Conservation (phyloP, 2,113 vertebrate species). For the Cervus canadensis region DNA sequence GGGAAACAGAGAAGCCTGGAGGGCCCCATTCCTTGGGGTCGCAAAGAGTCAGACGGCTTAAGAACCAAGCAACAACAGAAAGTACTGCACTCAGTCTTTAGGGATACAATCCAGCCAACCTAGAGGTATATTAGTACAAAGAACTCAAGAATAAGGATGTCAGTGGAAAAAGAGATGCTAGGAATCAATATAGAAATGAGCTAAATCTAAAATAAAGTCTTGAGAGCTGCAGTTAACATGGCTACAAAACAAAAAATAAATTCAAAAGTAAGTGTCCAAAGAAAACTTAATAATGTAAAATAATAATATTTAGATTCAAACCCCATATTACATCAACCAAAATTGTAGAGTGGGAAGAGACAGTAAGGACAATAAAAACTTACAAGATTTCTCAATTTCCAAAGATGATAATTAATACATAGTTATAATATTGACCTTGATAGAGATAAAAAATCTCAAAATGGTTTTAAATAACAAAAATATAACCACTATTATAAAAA, state of each 20-base stretch:
- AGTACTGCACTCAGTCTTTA: not conserved
- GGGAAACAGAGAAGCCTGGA: not conserved
- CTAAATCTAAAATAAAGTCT: not conserved
- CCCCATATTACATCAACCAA: not conserved
- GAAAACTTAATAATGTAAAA: not conserved
- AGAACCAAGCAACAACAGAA: not conserved
- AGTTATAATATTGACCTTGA: not conserved
- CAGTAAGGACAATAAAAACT: not conserved
- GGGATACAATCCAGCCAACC: not conserved
- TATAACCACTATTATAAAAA: not conserved
- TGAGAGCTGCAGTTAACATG: not conserved
- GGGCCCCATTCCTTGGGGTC: not conserved
- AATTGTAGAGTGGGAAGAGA: not conserved
- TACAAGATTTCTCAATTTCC: not conserved
- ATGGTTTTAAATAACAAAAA: not conserved
- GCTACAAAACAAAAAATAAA: not conserved
- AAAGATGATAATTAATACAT: not conserved
- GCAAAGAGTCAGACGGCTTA: not conserved
- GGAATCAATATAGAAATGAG: not conserved
- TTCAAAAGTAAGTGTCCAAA: not conserved
- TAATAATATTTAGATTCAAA: not conserved
- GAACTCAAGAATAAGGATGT: not conserved
- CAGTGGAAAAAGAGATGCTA: not conserved
- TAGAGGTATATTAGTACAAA: not conserved
- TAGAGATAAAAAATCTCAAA: not conserved